Evolutionary conservation across 37 sponge, comb jelly and placozoan genomes (phyloP).

Genomic region (Dysidea cf. avara): DNA sequence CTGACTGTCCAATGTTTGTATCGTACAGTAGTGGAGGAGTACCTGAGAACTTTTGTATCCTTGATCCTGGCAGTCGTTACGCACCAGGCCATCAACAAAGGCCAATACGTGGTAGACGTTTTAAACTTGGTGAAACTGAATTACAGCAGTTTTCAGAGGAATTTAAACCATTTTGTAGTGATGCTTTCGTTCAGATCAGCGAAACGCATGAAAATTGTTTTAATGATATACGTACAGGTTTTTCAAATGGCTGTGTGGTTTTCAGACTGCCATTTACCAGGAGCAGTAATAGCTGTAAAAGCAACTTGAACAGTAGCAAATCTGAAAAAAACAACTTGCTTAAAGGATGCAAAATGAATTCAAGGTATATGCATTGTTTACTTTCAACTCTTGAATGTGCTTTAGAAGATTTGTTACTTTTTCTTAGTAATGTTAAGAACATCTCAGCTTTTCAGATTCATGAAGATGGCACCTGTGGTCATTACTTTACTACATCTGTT

Average conservation of each 20-base stretch:
- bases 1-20: constrained; percentile 79
- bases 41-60: constrained; percentile 65
- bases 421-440: constrained; percentile 42
- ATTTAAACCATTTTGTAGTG: constrained; percentile 39
- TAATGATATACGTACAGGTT: background rate
- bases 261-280: constrained; percentile 59
- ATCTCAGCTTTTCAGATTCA: constrained; percentile 57
- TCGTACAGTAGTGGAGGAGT: constrained; percentile 35
- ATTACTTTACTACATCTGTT: constrained; percentile 18
- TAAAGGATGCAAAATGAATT: constrained; percentile 8
- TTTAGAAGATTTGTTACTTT: constrained; percentile 43
- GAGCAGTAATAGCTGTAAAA: background rate
- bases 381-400: background rate
- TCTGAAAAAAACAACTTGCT: background rate
- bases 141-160: constrained; percentile 34
- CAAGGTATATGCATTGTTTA: constrained; percentile 2
- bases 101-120: constrained; percentile 31
- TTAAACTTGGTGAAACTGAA: constrained; percentile 1
- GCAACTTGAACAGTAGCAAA: background rate
- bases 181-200: constrained; percentile 22
- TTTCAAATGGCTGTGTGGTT: constrained; percentile 40
- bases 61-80: constrained; percentile 61
- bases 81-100: background rate
- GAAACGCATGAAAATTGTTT: constrained; percentile 11
- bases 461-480: constrained; percentile 17